These are phyloP conservation scores for Masticophis lateralis DNA, from an alignment of 2,797 vertebrate species.

Conservation along the genomic window DNA sequence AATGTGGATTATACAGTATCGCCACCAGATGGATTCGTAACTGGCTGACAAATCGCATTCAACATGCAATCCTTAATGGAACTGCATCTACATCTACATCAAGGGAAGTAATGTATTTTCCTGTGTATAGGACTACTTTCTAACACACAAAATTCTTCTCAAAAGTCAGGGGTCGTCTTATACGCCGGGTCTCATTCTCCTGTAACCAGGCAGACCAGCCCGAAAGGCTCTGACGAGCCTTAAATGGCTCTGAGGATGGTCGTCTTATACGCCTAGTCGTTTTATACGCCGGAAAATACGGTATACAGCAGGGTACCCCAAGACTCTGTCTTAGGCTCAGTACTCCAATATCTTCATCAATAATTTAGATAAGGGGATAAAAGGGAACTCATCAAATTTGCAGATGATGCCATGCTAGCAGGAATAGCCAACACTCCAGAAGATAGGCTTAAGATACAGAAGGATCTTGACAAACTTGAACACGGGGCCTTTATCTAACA, in stretches of 20 bases:
- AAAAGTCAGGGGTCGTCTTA: too few relatives aligned
- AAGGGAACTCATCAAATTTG: background rate
- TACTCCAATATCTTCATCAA: background rate
- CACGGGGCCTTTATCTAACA: background rate
- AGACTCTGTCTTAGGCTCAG: background rate
- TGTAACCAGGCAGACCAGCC: too few relatives aligned
- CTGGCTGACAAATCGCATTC: background rate
- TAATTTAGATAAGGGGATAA: background rate
- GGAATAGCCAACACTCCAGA: background rate
- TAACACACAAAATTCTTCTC: too few relatives aligned
- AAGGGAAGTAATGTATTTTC: too few relatives aligned
- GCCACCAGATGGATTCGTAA: background rate
- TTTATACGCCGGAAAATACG: too few relatives aligned
- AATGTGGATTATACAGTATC: background rate
- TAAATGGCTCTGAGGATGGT: too few relatives aligned
- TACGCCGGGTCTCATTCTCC: too few relatives aligned
- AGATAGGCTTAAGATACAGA: background rate
- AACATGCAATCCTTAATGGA: background rate
- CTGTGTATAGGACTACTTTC: too few relatives aligned
- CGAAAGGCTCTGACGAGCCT: too few relatives aligned
- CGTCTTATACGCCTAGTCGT: too few relatives aligned
- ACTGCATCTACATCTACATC: background rate
- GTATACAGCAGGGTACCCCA: background rate
- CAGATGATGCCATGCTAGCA: background rate
- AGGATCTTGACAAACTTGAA: background rate